Base-by-base conservation (phyloP, 92 coral and sea anemone species). In the Bergia sp. region DNA sequence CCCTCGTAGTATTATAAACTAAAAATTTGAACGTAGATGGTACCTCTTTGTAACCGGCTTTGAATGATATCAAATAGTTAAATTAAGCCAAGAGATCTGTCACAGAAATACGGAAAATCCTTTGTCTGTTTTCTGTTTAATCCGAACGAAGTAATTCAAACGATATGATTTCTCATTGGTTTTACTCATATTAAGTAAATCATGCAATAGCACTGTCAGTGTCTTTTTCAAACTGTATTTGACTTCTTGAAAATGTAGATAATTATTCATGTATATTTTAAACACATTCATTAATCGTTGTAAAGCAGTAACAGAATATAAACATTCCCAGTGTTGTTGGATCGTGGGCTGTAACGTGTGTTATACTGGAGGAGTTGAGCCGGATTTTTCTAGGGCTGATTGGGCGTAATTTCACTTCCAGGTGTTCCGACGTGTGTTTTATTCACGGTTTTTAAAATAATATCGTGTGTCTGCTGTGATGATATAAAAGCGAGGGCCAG, bases 341-440 rank as follows among this genome's bases (percentile, higher is more conserved):
- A 84, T 43, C 87, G 87, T 84, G 87, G 87, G 87, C 15, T 47
- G 78, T 18, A 45, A 72, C 45, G 40, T 49, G 58, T 73, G 79
- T 36, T 4, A 40, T 38, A 21, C 23, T 44, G 65, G 53, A 47
- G 79, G 79, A 71, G 87, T 69, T 71, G 13, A 84, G 6, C 49
- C 87, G 79, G 87, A 69, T 21, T 84, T 84, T 69, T 36, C 69
- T 21, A 71, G 47, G 75, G 64, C 61, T 8, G 49, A 69, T 21
- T 18, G 87, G 87, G 79, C 44, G 79, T 67, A 39, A 36, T 84
- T 43, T 84, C 15, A 44, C 42, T 69, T 65, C 71, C 3, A 65
- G 42, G 86, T 71, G 76, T 39, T n/a, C 16, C 47, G 23, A 6
- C 69, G 12, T 61, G 69, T 16, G 53, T 64, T 82, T 58, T 16